Evolutionary conservation across 2,797 vertebrate species (phyloP).

Genomic region (Poecilia picta): DNA sequence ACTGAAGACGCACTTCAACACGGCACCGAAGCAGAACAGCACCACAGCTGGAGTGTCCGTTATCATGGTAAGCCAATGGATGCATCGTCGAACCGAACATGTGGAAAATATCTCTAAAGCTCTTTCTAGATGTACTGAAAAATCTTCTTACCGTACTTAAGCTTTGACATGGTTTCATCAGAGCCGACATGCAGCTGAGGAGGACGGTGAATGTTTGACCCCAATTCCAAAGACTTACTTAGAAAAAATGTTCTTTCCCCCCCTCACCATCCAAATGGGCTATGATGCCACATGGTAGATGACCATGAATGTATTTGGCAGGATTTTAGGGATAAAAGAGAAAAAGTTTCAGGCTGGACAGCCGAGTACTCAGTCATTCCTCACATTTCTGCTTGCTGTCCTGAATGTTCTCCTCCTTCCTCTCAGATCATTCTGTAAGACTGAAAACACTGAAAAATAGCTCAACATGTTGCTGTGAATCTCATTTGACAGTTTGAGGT

Average conservation of each 20-base stretch:
- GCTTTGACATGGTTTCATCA: conserved; percentile 26
- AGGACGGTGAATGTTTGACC: conserved; percentile 45
- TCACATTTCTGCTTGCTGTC: conserved; percentile 30
- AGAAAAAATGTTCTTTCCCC: conserved; percentile 24
- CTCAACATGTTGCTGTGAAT: conserved; percentile 73
- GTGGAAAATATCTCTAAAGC: background rate
- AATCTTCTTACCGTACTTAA: conserved; percentile 4
- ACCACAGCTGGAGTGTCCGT: conserved; percentile 91
- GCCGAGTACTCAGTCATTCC: conserved; percentile 25
- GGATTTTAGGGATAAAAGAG: conserved; percentile 27
- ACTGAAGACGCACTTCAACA: conserved; percentile 96
- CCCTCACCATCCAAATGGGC: conserved; percentile 20
- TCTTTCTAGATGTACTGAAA: background rate
- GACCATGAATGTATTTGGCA: conserved; percentile 23
- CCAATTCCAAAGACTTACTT: conserved; percentile 42
- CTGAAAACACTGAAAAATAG: background rate
- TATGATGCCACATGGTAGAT: conserved; percentile 8
- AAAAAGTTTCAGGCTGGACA: conserved; percentile 1
- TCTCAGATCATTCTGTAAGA: conserved; percentile 36
- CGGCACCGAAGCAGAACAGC: conserved; percentile 87
- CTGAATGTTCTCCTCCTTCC: conserved; percentile 42
- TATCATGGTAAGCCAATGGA: conserved; percentile 89
- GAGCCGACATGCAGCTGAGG: conserved; percentile 16
- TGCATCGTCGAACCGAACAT: background rate
- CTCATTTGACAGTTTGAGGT: conserved; percentile 95